Evolutionary conservation across 2,797 vertebrate genomes (phyloP), one percentile per base, ranked within the genome.

Genomic region (Hoplostethus mediterraneus): DNA sequence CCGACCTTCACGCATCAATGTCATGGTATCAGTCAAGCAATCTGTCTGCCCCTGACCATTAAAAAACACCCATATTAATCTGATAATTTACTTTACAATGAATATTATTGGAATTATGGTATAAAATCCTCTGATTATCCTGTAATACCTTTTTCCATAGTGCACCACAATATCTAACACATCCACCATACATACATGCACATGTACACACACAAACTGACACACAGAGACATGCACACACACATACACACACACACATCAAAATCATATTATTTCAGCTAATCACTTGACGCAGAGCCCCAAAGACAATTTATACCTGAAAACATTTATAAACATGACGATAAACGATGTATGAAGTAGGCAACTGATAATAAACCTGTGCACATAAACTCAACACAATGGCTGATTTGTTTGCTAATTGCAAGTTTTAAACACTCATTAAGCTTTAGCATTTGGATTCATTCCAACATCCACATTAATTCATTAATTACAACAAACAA

Each of bases 221-320:
- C 52, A 54, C 52, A 54, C 52, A 53, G 6, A 33, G 10, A n/a
- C 38, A 62, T 36, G 4, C 42, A 47, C 59, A 42, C 17, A 8
- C 28, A 33, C 30, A 33, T 6, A 33, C 53, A 54, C 52, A 54
- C 52, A 54, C 52, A 54, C 52, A 54, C 52, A 54, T 13, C 44
- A 47, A 3, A 16, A 14, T 2, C 12, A 47, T 16, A 13, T 14
- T 47, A 16, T 17, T 8, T 51, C 48, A 51, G 48, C 11, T 9
- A 51, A 17, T 21, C 17, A 21, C 48, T 51, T 21, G 11, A 17
- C 6, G 12, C 17, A 51, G 7, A 17, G 48, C 8, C 17, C 16
- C 48, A 51, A 17, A 9, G 5, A 10, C 48, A 51, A 21, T 17
- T 51, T 21, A 17, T 51, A 8, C 12, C n/a, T 51, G 48, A 21